Conservation (phyloP, 2,797 vertebrate genomes). For the Eulemur rubriventer region DNA sequence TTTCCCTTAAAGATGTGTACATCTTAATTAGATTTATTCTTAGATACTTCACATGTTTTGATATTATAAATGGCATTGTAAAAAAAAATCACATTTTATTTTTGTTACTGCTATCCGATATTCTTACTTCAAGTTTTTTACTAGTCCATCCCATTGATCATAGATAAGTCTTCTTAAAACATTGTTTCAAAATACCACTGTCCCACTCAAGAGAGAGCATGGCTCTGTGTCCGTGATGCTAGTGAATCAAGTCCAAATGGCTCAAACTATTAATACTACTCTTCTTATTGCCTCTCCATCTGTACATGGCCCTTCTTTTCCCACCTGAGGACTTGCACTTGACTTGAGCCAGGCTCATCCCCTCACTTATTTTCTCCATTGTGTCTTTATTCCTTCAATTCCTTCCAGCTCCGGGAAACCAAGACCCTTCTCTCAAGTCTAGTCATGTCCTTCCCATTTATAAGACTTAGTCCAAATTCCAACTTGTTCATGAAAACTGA, state of each 20-base stretch:
- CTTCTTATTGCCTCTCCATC: background rate
- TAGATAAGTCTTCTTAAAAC: background rate
- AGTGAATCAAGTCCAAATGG: background rate
- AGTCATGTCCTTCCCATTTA: background rate
- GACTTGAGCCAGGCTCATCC: background rate
- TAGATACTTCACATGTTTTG: slow-evolving; percentile 1
- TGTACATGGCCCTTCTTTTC: background rate
- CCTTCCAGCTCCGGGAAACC: background rate
- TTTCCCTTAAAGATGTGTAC: background rate
- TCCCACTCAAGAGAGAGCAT: background rate
- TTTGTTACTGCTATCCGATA: background rate
- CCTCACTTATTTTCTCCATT: background rate
- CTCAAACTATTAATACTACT: background rate
- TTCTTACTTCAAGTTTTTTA: background rate
- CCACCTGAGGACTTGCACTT: background rate
- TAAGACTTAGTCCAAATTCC: background rate
- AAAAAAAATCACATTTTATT: background rate
- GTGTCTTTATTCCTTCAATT: background rate
- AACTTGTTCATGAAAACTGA: background rate
- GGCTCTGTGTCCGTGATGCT: background rate
- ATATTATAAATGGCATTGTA: slow-evolving; percentile 1
- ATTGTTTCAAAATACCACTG: background rate
- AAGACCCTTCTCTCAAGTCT: background rate
- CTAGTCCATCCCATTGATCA: background rate
- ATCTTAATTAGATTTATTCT: slow-evolving; percentile 24